Base-by-base conservation (phyloP, 1,140 invertebrate genomes). In the Drosophila quadrilineata region DNA sequence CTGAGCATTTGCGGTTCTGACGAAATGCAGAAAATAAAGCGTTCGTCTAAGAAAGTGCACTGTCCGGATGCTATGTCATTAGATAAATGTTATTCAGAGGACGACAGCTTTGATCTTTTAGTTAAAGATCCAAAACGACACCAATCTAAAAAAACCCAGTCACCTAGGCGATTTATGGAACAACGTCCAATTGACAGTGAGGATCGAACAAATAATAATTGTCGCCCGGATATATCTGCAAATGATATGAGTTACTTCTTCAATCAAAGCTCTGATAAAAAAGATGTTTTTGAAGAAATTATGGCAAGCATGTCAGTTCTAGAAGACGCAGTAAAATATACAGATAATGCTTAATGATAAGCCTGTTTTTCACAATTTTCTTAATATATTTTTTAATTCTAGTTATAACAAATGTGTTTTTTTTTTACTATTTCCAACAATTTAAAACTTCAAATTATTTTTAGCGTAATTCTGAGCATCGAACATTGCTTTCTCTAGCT, bases 391-490 rank as follows among this genome's bases (percentile, higher is more conserved):
- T n/a, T n/a, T 21, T 52, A 29, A 21, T 40, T 17, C 50, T 68
- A 52, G 22, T 40, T 71, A 38, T 56, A 12, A 35, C 26, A 49
- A 19, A 43, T 35, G 26, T 17, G 40, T 53, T 48, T 14, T 43
- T 21, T 24, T 26, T 48, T 31, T 8, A 2, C 8, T 21, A 52
- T 52, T 40, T 35, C n/a, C 48, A 36, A 24, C 46, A 60, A 50
- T 40, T 57, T 41, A 63, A 14, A 54, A 64, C 29, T 75, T 45
- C 12, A 80, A 60, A 74, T 87, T 40, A 45, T 50, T 45, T 38
- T 85, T 68, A 9, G 91, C 91, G 75, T 90, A 93, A 45, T 90
- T 74, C 14, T 90, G 90, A 9, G 92, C 92, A 54, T 84, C 85
- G n/a, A 63, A 17, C 19, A 93, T 60, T 8, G 92, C 91, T 45